phyloP scores from a whole-genome alignment of 2,113 vertebrate genomes.

The Narcine bancroftii region DNA sequence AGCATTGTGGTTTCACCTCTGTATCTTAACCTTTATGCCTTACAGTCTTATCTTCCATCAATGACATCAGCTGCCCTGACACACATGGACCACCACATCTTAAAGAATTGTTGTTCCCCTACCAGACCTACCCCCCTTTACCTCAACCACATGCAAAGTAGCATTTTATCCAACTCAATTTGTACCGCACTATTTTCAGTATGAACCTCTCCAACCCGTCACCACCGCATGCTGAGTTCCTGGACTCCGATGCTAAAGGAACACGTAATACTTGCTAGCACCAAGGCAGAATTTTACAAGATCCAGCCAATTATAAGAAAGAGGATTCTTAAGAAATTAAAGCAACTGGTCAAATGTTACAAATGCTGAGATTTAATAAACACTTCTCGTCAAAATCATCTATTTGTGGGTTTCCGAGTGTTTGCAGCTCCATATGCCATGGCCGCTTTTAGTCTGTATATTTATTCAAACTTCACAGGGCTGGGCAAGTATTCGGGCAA shows the following conservation, averaged over 20 bases:
- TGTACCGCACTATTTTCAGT: neutral
- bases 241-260: neutral
- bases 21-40: too few species aligned
- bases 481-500: neutral
- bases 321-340: neutral
- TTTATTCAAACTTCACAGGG: constrained; percentile 25
- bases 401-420: constrained; percentile 7
- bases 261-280: neutral
- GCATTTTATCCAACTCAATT: neutral
- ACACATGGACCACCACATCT: neutral
- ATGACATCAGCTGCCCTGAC: too few species aligned
- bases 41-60: neutral
- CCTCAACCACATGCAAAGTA: neutral
- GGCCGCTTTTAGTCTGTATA: constrained; percentile 9
- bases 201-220: neutral
- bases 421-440: neutral
- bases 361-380: neutral
- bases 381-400: neutral
- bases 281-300: neutral
- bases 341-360: neutral
- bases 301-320: neutral
- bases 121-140: neutral
- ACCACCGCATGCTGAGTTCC: neutral
- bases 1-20: too few species aligned
- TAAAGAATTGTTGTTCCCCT: neutral